Base-by-base conservation (phyloP, 2,888 invertebrate genomes). In the Apodemia zela region DNA sequence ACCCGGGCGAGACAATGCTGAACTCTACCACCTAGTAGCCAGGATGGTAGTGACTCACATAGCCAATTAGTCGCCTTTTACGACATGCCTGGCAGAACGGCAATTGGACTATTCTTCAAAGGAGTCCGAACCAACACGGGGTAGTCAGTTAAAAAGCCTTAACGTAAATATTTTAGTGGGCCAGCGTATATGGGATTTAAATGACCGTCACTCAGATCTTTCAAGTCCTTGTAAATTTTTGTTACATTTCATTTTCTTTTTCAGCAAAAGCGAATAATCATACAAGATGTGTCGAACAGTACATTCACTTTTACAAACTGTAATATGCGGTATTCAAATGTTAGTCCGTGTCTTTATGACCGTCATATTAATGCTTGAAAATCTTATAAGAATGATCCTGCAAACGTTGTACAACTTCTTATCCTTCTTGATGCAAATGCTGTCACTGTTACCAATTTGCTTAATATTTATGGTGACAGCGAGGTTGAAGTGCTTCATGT, bases 331-430 rank as follows among this genome's bases (percentile, higher is more conserved):
- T 5, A 69, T 87, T 6, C 89, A 89, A 72, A 88, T 87, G 84
- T 60, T 88, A 42, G 82, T 87, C 11, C 75, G 89, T 67, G 80
- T 89, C 69, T 80, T 88, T 57, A 87, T 88, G 85, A 88, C 87
- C 66, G 35, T 84, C 10, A 78, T 89, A 54, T 79, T 90, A 33
- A 87, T 87, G 88, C 62, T 87, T 8, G 89, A 89, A 66, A 89
- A 89, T 67, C 70, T 89, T 3, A 76, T 89, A 63, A 75, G 86
- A 62, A 86, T 87, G 86, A 47, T 86, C 6, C 70, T 88, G 21
- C 88, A 87, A 71, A 85, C 88, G 1, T 13, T 83, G 2, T 89
- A 89, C 73, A 89, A 88, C 73, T 83, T 86, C 63, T 73, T 88
- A 73, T 89, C 88, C 10, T 86, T 86, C 63, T 0, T 87, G 61